These are phyloP conservation scores for Petrophora chlorosata DNA, from an alignment of 2,888 invertebrate genomes.

Conservation along the genomic window DNA sequence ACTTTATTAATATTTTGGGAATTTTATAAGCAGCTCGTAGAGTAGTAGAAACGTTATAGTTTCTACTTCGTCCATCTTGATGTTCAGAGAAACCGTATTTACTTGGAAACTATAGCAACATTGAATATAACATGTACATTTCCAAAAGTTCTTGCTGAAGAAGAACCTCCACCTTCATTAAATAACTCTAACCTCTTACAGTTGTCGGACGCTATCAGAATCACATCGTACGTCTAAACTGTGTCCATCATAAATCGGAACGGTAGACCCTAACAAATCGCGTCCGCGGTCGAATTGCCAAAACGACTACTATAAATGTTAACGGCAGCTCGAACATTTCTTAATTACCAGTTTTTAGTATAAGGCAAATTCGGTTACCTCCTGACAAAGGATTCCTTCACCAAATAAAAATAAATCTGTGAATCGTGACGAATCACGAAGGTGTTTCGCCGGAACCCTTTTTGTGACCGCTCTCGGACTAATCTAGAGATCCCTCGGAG, in stretches of 20 bases:
- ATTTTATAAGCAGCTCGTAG: constrained; percentile 21
- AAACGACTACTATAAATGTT: constrained; percentile 64
- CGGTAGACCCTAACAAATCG: constrained; percentile 51
- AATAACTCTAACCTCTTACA: constrained; percentile 14
- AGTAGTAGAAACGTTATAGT: no score
- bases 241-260: constrained; percentile 42
- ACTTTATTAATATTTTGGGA: constrained; percentile 27
- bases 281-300: constrained; percentile 43
- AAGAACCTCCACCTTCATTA: constrained; percentile 6
- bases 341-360: constrained; percentile 80
- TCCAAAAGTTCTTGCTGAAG: constrained; percentile 6
- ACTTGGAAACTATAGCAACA: no score
- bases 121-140: no score
- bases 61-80: no score
- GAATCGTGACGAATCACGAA: constrained; percentile 80
- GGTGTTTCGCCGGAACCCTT: constrained; percentile 79
- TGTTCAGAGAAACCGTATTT: no score
- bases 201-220: constrained; percentile 17
- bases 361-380: constrained; percentile 81
- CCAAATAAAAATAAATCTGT: constrained; percentile 79
- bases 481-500: constrained; percentile 75
- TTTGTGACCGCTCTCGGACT: constrained; percentile 75
- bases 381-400: constrained; percentile 73
- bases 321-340: constrained; percentile 77
- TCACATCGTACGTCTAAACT: constrained; percentile 37